A percentile compares a stretch with the other conserved stretches of the same genome.
Conservation (phyloP, 2,888 invertebrate species). For the Bugulina stolonifera region DNA sequence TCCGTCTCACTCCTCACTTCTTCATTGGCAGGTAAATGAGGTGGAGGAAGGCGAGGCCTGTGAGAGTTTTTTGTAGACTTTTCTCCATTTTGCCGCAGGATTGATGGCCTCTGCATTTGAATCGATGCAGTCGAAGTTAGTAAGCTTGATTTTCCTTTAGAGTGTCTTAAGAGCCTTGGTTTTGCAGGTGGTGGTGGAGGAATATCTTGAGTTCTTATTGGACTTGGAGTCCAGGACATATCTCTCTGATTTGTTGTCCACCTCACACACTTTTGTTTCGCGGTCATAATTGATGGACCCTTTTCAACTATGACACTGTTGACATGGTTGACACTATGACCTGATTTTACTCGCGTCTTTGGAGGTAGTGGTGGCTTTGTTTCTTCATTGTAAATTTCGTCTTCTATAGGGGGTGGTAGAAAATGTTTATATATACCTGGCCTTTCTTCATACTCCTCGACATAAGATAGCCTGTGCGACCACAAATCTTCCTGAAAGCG, state of each 20-base stretch:
- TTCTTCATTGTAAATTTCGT: not conserved
- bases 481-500: not conserved
- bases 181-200: not conserved
- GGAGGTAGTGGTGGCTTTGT: not conserved
- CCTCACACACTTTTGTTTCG: not conserved
- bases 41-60: too few species aligned
- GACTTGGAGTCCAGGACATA: not conserved
- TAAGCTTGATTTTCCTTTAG: not conserved
- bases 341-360: constrained; percentile 7
- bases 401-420: not conserved
- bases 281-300: not conserved
- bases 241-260: not conserved
- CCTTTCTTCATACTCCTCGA: not conserved
- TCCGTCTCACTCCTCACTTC: too few species aligned
- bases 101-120: not conserved
- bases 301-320: not conserved
- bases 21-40: too few species aligned
- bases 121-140: not conserved
- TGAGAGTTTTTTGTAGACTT: too few species aligned
- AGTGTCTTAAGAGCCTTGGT: not conserved
- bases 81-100: not conserved
- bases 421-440: not conserved
- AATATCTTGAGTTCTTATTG: not conserved
- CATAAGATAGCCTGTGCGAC: not conserved
- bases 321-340: not conserved